These are phyloP conservation scores for Montipora foliosa DNA, from an alignment of 64 coral and sea anemone species.

Conservation along the genomic window DNA sequence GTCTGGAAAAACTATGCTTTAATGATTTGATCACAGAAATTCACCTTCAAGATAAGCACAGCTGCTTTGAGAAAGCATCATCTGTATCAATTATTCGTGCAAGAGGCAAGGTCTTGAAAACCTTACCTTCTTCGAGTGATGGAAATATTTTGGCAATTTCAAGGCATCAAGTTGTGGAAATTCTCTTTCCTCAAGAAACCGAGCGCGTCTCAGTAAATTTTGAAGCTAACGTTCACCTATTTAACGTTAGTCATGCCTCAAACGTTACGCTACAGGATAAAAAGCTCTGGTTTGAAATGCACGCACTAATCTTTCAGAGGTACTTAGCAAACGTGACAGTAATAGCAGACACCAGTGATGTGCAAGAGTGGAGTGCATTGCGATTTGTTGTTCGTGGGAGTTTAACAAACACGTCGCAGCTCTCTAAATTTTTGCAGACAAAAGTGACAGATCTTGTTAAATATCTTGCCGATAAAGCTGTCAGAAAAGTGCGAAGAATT, in stretches of 20 bases:
- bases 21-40: not conserved
- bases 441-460: not conserved
- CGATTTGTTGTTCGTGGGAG: not conserved
- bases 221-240: not conserved
- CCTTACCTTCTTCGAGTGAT: not conserved
- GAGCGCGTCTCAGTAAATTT: not conserved
- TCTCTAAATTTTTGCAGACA: not conserved
- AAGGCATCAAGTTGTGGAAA: not conserved
- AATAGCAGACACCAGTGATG: not conserved
- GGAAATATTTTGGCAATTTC: not conserved
- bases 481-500: not conserved
- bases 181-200: constrained; percentile 1
- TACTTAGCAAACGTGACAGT: not conserved
- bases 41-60: not conserved
- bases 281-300: not conserved
- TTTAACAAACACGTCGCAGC: not conserved
- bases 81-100: not conserved
- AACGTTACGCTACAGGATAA: not conserved
- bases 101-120: not conserved
- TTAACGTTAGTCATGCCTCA: not conserved
- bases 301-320: not conserved
- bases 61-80: not conserved
- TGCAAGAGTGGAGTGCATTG: not conserved
- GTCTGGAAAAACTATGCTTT: not conserved
- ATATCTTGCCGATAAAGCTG: not conserved